Percentiles rank a stretch among this genome's conserved stretches.
These are phyloP conservation scores for Natrix natrix DNA, from an alignment of 2,797 vertebrate species.

Conservation along the genomic window DNA sequence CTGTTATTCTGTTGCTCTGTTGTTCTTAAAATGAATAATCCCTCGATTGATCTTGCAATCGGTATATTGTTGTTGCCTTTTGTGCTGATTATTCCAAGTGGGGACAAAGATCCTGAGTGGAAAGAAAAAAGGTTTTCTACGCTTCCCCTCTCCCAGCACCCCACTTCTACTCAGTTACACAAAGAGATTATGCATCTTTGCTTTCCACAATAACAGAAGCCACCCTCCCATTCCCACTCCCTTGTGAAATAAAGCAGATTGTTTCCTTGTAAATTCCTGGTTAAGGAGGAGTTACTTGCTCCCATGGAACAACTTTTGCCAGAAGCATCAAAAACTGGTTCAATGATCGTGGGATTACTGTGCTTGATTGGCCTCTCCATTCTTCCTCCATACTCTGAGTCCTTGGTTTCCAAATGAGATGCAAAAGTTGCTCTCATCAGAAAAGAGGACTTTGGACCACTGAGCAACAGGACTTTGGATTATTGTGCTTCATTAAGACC, in stretches of 20 bases:
- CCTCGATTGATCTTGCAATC: not conserved
- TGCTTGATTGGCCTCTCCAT: too few species aligned
- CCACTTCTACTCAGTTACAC: not conserved
- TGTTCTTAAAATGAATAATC: not conserved
- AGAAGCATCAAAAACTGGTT: too few species aligned
- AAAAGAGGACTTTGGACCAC: too few species aligned
- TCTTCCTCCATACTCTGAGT: too few species aligned
- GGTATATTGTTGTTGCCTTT: not conserved
- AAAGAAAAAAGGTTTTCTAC: not conserved
- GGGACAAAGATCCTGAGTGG: not conserved
- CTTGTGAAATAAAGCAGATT: not conserved
- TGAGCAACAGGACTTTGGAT: too few species aligned
- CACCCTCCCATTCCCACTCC: too few species aligned
- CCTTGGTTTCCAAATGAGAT: too few species aligned
- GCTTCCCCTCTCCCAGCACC: not conserved
- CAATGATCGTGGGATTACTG: too few species aligned
- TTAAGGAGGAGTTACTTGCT: not conserved
- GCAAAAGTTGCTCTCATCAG: too few species aligned
- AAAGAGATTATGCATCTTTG: not conserved
- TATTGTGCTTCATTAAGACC: too few species aligned
- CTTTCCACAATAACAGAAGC: not conserved
- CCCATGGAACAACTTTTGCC: not conserved
- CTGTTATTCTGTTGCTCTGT: not conserved
- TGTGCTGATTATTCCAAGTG: not conserved
- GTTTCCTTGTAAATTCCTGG: not conserved